A percentile compares a stretch with the other conserved stretches of the same genome.
Evolutionary conservation across 2,888 invertebrate genomes (phyloP).

Genomic region (Eupithecia inturbata): DNA sequence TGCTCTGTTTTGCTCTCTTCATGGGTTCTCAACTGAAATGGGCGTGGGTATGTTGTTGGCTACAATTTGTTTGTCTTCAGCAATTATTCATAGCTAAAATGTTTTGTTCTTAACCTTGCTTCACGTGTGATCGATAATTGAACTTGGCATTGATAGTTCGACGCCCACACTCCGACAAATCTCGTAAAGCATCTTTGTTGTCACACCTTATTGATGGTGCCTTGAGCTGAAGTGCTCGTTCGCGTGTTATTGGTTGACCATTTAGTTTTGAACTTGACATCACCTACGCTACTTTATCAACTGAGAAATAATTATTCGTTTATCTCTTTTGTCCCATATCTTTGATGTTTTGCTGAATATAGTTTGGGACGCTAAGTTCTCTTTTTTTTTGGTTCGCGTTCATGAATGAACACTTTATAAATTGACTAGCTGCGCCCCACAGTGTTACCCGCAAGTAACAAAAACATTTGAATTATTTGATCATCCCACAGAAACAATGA

Average conservation of each 20-base stretch:
- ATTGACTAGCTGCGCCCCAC: too few species aligned
- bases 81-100: background rate
- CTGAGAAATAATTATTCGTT: background rate
- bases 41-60: background rate
- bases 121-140: background rate
- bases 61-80: background rate
- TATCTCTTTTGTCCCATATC: background rate
- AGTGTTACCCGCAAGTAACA: too few species aligned
- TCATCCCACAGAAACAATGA: too few species aligned
- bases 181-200: constrained; percentile 20
- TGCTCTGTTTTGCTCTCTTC: background rate
- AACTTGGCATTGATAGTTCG: constrained; percentile 22
- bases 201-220: constrained; percentile 10
- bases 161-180: constrained; percentile 13
- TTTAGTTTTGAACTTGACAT: constrained; percentile 25
- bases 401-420: too few species aligned
- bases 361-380: background rate
- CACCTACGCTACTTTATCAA: background rate
- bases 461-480: too few species aligned
- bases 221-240: constrained; percentile 6
- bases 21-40: background rate
- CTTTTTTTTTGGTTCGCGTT: too few species aligned
- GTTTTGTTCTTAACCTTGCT: background rate
- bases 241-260: constrained; percentile 23
- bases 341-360: background rate